phyloP scores from a whole-genome alignment of 2,113 vertebrate species.

The Proterorhinus semilunaris region DNA sequence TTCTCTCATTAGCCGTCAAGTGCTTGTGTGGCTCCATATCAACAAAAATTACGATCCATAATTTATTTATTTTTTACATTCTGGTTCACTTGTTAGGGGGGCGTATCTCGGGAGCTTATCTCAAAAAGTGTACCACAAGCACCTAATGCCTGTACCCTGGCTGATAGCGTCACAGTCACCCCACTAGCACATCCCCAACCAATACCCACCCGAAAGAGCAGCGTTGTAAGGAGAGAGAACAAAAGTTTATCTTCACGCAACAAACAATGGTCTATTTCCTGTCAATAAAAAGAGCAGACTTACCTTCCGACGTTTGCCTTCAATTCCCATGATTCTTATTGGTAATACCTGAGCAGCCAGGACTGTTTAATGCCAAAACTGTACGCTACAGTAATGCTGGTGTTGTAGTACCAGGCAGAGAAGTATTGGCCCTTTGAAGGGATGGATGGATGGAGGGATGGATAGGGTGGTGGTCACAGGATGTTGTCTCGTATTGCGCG shows the following conservation, averaged over 20 bases:
- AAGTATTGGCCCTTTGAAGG: conserved; percentile 23
- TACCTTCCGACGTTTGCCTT: conserved; percentile 30
- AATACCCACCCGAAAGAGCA: conserved; percentile 14
- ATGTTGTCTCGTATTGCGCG: conserved; percentile 60
- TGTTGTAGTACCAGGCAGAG: conserved; percentile 25
- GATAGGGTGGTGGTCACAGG: conserved; percentile 49
- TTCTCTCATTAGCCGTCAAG: conserved; percentile 1
- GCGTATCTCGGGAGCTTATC: conserved; percentile 29
- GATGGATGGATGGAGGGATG: conserved; percentile 9
- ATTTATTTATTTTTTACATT: conserved; percentile 28
- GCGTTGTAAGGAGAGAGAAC: neutral
- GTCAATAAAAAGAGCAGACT: conserved; percentile 5
- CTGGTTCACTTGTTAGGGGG: conserved; percentile 15
- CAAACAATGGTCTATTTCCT: conserved; percentile 2
- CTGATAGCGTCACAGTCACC: conserved; percentile 26
- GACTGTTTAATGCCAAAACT: conserved; percentile 9
- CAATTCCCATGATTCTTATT: conserved; percentile 39
- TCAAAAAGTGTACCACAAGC: conserved; percentile 11
- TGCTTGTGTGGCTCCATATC: conserved; percentile 26
- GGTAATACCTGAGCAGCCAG: conserved; percentile 58
- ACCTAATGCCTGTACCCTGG: conserved; percentile 12
- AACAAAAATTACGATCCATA: conserved; percentile 8
- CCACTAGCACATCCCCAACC: conserved; percentile 30
- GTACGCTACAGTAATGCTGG: conserved; percentile 30
- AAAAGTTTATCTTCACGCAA: conserved; percentile 32